Evolutionary conservation across 2,113 vertebrate species (phyloP).

Genomic region (Malurus elegans): DNA sequence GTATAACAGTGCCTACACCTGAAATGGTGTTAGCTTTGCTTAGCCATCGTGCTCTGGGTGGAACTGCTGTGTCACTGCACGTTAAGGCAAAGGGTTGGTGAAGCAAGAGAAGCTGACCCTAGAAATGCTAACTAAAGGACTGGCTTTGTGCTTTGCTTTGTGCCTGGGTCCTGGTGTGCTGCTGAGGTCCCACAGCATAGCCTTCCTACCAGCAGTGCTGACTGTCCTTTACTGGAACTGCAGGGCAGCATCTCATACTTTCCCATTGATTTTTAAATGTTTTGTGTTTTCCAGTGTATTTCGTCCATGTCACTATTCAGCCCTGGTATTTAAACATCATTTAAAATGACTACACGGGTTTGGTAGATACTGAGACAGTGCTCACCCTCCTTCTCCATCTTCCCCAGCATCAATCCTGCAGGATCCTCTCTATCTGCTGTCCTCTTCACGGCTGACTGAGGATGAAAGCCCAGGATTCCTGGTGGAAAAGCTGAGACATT

Average conservation of each 20-base stretch:
- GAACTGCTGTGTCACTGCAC: neutral
- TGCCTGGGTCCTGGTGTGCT: neutral
- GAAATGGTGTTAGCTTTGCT: fast-evolving
- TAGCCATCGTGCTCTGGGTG: neutral
- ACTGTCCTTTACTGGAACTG: neutral
- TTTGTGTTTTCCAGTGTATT: neutral
- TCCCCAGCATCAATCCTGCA: neutral
- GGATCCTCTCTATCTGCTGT: neutral
- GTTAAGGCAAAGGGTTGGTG: neutral
- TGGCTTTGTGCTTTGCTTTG: neutral
- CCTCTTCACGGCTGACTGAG: fast-evolving
- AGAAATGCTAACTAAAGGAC: neutral
- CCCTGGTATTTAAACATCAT: neutral
- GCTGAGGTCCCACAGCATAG: neutral
- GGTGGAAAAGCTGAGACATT: neutral
- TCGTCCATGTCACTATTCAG: neutral
- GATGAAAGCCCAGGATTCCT: neutral
- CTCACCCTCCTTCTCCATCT: neutral
- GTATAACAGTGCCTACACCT: neutral
- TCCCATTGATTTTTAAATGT: neutral
- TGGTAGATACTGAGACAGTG: neutral
- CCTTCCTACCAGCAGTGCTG: neutral
- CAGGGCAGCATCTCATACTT: neutral
- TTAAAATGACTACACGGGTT: neutral
- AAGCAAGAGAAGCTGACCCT: neutral